Evolutionary conservation across 1,140 invertebrate genomes (phyloP), one percentile per base, ranked within the genome.

Genomic region (Heliconius himera): DNA sequence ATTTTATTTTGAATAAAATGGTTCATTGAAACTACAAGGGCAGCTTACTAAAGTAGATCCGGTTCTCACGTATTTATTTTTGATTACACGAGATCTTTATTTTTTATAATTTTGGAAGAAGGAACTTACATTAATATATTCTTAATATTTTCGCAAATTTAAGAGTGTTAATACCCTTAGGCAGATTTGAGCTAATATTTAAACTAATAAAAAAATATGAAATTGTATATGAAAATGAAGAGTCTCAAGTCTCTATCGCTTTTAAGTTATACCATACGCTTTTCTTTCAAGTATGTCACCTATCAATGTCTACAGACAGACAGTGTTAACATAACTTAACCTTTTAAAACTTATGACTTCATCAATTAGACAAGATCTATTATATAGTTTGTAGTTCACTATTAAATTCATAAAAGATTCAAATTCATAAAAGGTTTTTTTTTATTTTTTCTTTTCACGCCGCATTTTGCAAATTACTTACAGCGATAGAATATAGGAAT

Each of bases 281-380:
- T 66, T 66, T 29, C 60, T 60, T 60, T 22, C 60, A 66, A 66
- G 60, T 66, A 29, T 66, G 60, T 66, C 60, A 66, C 60, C 60
- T 66, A 66, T 66, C 60, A 66, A 66, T 66, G 60, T 66, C 60
- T 29, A 66, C 60, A 66, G 60, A 66, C 60, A 29, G 26, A 16
- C 26, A 66, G 60, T 66, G 60, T 6, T 66, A 11, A 66, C 13
- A 29, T 66, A 29, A 66, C 26, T 29, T 66, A 1, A 66, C 56
- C 56, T 66, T 66, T 66, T 66, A 66, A 26, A 66, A 29, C 56
- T 22, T 60, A 3, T 29, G 56, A 26, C 9, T 66, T 66, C 56
- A 66, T 66, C 54, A 56, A 29, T 26, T 18, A 51, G 16, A 51
- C 49, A 51, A 66, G 9, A 13, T 9, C 56, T 26, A 66, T 66